Evolutionary conservation across 2,888 invertebrate genomes (phyloP).

Genomic region (Drosophila setosimentum): DNA sequence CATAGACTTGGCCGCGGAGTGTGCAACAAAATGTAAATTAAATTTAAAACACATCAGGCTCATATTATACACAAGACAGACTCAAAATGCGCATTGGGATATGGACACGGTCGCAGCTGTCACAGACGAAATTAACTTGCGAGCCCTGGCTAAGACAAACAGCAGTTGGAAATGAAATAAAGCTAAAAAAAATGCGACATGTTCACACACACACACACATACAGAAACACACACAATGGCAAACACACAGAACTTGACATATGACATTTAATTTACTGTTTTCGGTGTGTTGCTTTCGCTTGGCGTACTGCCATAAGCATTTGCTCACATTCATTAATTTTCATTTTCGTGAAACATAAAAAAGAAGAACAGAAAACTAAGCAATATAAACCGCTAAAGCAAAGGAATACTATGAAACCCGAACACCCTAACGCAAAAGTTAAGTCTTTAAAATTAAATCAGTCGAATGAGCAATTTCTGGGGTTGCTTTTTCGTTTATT

Average conservation of each 20-base stretch:
- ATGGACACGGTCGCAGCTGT: slow-evolving; percentile 37
- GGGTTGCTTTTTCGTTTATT: not conserved
- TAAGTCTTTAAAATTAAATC: not conserved
- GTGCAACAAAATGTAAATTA: slow-evolving; percentile 50
- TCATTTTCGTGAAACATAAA: slow-evolving; percentile 66
- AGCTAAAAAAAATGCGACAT: slow-evolving; percentile 40
- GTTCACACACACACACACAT: slow-evolving; percentile 31
- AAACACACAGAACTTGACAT: slow-evolving; percentile 69
- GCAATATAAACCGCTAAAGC: slow-evolving; percentile 21
- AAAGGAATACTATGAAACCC: slow-evolving; percentile 10
- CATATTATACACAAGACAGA: slow-evolving; percentile 32
- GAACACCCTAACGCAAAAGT: slow-evolving; percentile 9
- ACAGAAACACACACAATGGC: slow-evolving; percentile 22
- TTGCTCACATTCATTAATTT: slow-evolving; percentile 80
- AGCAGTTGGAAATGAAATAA: slow-evolving; percentile 67
- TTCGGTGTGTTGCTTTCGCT: slow-evolving; percentile 66
- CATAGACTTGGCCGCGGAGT: slow-evolving; percentile 14
- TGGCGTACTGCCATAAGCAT: slow-evolving; percentile 77
- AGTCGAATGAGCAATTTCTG: not conserved
- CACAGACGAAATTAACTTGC: slow-evolving; percentile 73
- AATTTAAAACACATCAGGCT: slow-evolving; percentile 51
- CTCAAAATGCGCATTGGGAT: slow-evolving; percentile 18
- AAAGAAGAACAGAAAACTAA: slow-evolving; percentile 17
- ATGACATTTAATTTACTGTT: slow-evolving; percentile 81
- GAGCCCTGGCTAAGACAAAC: slow-evolving; percentile 69